phyloP scores from a whole-genome alignment of 2,113 vertebrate genomes.

The Passerina amoena region DNA sequence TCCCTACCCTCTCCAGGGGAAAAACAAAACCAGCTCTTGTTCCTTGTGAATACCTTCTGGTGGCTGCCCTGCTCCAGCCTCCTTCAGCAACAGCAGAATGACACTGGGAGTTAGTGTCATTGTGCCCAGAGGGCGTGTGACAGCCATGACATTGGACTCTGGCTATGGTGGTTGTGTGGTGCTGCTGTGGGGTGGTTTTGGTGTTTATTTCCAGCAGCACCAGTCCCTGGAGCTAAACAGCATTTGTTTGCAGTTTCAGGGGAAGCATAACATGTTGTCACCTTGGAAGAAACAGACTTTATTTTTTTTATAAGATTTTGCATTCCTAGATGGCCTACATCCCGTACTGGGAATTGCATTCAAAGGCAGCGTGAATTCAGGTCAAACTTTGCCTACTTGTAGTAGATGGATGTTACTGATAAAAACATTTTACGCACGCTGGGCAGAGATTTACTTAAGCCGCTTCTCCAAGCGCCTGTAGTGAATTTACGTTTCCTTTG shows the following conservation, averaged over 20 bases:
- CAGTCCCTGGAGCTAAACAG: not conserved
- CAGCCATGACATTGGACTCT: not conserved
- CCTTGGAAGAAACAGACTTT: not conserved
- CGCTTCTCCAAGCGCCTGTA: not conserved
- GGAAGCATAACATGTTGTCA: not conserved
- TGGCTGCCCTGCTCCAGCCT: not conserved
- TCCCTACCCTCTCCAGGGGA: not conserved
- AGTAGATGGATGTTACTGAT: not conserved
- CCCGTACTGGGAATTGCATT: not conserved
- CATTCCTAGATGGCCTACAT: not conserved
- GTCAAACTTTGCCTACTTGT: not conserved
- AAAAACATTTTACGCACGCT: not conserved
- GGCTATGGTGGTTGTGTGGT: not conserved
- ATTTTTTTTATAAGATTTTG: not conserved
- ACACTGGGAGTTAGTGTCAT: not conserved
- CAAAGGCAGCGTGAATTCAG: not conserved
- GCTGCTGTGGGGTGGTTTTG: not conserved
- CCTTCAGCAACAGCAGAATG: not conserved
- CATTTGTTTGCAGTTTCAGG: not conserved
- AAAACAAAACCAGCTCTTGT: not conserved
- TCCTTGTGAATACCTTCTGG: not conserved
- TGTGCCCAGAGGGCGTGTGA: not conserved
- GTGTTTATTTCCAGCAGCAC: not conserved
- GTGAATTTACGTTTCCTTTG: not conserved
- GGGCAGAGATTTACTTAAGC: not conserved